Evolutionary conservation across 2,888 invertebrate species (phyloP).

Genomic region (Prenolepis imparis): DNA sequence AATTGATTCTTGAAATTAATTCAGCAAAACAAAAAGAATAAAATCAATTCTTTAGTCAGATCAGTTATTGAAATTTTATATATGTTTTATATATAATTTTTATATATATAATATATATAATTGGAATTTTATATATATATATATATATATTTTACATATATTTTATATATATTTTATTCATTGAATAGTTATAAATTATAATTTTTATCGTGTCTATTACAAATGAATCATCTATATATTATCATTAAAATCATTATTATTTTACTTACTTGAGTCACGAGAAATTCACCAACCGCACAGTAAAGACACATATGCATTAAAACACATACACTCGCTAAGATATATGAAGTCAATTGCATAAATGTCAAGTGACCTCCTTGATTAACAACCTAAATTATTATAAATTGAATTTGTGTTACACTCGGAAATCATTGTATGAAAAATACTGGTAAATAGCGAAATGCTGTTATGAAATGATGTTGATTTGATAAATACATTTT

Average conservation of each 20-base stretch:
- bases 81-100: no score
- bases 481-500: not conserved
- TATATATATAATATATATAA: constrained; percentile 4
- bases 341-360: not conserved
- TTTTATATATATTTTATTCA: no score
- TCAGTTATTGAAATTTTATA: constrained; percentile 52
- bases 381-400: constrained; percentile 27
- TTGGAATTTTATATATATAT: constrained; percentile 6
- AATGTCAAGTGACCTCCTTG: not conserved
- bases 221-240: not conserved
- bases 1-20: not conserved
- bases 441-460: not conserved
- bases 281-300: constrained; percentile 20
- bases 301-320: constrained; percentile 33
- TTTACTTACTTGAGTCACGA: constrained; percentile 25
- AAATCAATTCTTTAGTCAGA: constrained; percentile 65
- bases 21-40: not conserved
- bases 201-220: no score
- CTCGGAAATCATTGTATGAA: not conserved
- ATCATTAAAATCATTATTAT: not conserved
- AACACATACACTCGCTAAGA: not conserved
- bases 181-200: no score
- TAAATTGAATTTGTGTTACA: not conserved
- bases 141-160: no score
- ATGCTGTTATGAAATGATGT: not conserved